Percentiles rank a stretch among this genome's conserved stretches.
phyloP scores from a whole-genome alignment of 2,888 invertebrate species.

The Polyploca ridens region DNA sequence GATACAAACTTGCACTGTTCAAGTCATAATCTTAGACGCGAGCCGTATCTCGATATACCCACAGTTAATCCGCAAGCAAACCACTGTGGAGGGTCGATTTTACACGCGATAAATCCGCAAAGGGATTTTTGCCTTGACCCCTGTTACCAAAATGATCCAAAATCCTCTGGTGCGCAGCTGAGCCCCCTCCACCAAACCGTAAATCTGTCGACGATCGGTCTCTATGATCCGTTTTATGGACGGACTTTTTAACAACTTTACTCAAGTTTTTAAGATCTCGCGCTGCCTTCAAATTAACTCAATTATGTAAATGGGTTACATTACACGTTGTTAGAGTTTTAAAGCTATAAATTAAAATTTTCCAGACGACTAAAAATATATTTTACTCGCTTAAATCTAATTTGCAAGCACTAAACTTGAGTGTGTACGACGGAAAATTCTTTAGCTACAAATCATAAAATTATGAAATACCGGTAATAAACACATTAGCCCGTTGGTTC shows the following conservation, averaged over 20 bases:
- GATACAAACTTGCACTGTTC: slow-evolving; percentile 17
- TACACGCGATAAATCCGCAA: slow-evolving; percentile 61
- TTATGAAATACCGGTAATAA: too few relatives aligned
- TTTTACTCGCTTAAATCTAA: neutral
- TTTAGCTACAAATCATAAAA: neutral
- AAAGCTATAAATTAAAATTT: slow-evolving; percentile 21
- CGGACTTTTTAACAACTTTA: slow-evolving; percentile 59
- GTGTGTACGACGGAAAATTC: neutral
- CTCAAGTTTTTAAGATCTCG: slow-evolving; percentile 33
- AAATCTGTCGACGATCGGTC: slow-evolving; percentile 58
- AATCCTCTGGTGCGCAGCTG: slow-evolving; percentile 25
- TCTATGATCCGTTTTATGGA: slow-evolving; percentile 61
- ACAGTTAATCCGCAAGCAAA: slow-evolving; percentile 58
- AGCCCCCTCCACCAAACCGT: slow-evolving; percentile 41
- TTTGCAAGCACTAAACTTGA: neutral
- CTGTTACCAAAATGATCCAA: neutral
- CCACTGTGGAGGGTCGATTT: slow-evolving; percentile 59
- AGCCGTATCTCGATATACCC: neutral
- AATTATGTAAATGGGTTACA: slow-evolving; percentile 42
- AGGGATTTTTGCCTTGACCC: slow-evolving; percentile 17
- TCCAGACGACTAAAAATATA: neutral
- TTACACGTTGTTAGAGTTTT: slow-evolving; percentile 27
- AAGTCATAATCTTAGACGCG: neutral
- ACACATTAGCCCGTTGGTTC: too few relatives aligned
- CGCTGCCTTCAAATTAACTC: slow-evolving; percentile 33